These are phyloP conservation scores for Bradypodion pumilum DNA, from an alignment of 2,797 vertebrate species.

Conservation along the genomic window DNA sequence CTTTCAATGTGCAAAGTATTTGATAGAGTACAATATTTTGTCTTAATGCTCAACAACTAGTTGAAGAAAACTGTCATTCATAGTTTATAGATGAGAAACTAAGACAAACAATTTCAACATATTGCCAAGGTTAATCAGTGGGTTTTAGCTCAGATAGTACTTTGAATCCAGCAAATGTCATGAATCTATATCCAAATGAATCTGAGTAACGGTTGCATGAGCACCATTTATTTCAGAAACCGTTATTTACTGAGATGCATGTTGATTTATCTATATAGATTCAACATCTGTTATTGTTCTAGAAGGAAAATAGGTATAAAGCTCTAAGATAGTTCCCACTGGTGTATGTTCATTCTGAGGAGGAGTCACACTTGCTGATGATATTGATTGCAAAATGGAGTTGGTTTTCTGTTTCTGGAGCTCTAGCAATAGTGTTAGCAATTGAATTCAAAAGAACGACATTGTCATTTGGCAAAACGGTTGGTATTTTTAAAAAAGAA, in stretches of 20 bases:
- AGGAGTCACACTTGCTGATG: no score
- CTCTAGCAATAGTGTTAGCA: no score
- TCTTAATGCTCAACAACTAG: background rate
- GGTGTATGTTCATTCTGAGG: no score
- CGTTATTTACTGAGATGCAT: background rate
- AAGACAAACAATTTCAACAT: background rate
- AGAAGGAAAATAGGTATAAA: background rate
- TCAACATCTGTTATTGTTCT: background rate
- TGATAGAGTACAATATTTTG: background rate
- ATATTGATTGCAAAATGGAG: no score
- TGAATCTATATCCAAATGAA: background rate
- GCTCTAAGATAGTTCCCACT: background rate
- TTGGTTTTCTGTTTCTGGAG: no score
- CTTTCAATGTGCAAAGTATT: background rate
- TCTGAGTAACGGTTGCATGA: background rate
- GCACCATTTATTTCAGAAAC: background rate
- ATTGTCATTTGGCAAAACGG: no score
- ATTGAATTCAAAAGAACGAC: no score
- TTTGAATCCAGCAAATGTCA: background rate
- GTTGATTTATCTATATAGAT: background rate
- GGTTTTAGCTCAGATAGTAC: background rate
- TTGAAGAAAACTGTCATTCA: background rate
- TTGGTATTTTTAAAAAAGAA: no score
- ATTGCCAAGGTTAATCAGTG: background rate
- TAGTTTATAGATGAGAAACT: background rate